These are phyloP conservation scores for Rousettus madagascariensis DNA, from an alignment of 2,797 vertebrate genomes.

Conservation along the genomic window DNA sequence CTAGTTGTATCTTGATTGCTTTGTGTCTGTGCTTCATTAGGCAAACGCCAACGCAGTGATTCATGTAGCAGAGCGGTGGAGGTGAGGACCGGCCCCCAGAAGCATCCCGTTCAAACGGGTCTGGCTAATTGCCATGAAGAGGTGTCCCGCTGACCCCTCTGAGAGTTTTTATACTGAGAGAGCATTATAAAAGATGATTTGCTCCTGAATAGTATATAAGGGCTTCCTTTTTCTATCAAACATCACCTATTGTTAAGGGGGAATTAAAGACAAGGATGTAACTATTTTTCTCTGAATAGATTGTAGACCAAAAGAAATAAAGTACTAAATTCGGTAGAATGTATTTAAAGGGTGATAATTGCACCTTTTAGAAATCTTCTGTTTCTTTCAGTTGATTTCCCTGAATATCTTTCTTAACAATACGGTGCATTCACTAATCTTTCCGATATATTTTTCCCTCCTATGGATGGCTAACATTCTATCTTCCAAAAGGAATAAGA, in stretches of 20 bases:
- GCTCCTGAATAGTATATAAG: neutral
- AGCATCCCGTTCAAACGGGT: neutral
- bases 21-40: conserved; percentile 49
- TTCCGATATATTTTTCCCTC: neutral
- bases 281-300: neutral
- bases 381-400: neutral
- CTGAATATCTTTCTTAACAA: neutral
- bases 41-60: neutral
- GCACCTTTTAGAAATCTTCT: neutral
- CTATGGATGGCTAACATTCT: neutral
- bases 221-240: neutral
- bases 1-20: conserved; percentile 24
- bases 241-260: neutral
- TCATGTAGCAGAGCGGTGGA: neutral
- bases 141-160: neutral
- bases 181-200: neutral
- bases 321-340: neutral
- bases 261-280: neutral
- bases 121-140: neutral
- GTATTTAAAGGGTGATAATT: neutral
- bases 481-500: neutral
- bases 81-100: neutral
- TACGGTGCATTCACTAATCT: neutral
- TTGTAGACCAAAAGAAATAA: neutral
- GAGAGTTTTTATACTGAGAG: neutral